Conservation (phyloP, 2,888 invertebrate species). For the Digitonthophagus gazella region DNA sequence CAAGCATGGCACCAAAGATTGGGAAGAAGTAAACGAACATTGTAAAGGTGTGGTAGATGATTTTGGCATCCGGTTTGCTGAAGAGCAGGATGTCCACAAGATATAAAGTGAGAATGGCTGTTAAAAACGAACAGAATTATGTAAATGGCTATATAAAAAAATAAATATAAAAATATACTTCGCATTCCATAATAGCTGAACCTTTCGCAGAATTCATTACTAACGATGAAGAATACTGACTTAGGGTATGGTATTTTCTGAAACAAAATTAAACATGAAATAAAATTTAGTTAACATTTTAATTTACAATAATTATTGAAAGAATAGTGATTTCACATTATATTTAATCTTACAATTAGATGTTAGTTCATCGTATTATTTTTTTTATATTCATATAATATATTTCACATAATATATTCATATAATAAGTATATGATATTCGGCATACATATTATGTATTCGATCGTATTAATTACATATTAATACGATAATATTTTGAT, state of each 20-base stretch:
- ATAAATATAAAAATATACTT: constrained; percentile 62
- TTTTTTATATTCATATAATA: too few relatives aligned
- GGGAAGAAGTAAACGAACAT: constrained; percentile 91
- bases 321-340: too few relatives aligned
- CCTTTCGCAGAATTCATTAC: constrained; percentile 97
- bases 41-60: constrained; percentile 85
- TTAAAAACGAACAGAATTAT: background rate
- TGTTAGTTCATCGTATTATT: too few relatives aligned
- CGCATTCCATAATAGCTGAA: constrained; percentile 97
- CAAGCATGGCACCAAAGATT: constrained; percentile 86
- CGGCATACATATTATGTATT: too few relatives aligned
- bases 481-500: too few relatives aligned
- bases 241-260: constrained; percentile 79
- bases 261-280: too few relatives aligned
- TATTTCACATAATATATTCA: too few relatives aligned
- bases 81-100: constrained; percentile 75
- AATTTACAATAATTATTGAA: too few relatives aligned
- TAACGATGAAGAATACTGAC: constrained; percentile 88
- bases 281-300: too few relatives aligned
- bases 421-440: too few relatives aligned
- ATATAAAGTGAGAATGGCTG: constrained; percentile 92
- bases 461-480: too few relatives aligned
- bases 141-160: background rate
- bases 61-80: constrained; percentile 71
- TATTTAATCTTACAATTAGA: too few relatives aligned